Conservation (phyloP, 1,140 invertebrate genomes). For the Rhyacophila brunnea region DNA sequence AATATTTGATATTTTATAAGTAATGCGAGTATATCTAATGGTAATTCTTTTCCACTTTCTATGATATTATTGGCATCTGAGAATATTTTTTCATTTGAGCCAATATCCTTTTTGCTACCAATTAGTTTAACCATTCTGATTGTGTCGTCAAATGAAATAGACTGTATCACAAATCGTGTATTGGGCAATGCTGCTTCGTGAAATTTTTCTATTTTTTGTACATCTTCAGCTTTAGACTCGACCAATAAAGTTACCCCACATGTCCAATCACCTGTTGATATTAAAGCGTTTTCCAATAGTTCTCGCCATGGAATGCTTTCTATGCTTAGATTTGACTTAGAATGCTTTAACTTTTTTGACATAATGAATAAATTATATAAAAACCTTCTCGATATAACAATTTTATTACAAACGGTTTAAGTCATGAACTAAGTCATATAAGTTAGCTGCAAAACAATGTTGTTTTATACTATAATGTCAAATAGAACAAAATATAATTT, state of each 20-base stretch:
- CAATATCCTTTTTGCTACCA: slow-evolving; percentile 46
- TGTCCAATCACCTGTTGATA: slow-evolving; percentile 14
- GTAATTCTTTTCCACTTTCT: slow-evolving; percentile 47
- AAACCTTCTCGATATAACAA: no score
- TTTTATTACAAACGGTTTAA: no score
- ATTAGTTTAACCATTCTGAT: slow-evolving; percentile 51
- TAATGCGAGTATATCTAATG: slow-evolving; percentile 44
- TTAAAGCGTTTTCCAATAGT: neutral
- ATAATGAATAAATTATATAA: no score
- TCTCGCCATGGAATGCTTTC: slow-evolving; percentile 1
- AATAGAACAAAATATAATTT: no score
- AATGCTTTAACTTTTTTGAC: neutral
- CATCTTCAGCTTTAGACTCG: slow-evolving; percentile 36
- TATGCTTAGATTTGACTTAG: neutral
- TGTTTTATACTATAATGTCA: no score
- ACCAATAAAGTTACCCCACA: slow-evolving; percentile 10
- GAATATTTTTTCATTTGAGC: slow-evolving; percentile 47
- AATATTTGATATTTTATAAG: slow-evolving; percentile 49
- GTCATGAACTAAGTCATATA: no score
- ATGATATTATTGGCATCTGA: slow-evolving; percentile 44
- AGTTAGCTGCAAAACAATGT: no score
- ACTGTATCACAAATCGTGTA: slow-evolving; percentile 51
- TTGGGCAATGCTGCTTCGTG: slow-evolving; percentile 45
- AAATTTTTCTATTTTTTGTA: slow-evolving; percentile 47
- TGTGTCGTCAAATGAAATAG: slow-evolving; percentile 50